Evolutionary conservation across 1,140 invertebrate genomes (phyloP).

Genomic region (Drosophila nasuta): DNA sequence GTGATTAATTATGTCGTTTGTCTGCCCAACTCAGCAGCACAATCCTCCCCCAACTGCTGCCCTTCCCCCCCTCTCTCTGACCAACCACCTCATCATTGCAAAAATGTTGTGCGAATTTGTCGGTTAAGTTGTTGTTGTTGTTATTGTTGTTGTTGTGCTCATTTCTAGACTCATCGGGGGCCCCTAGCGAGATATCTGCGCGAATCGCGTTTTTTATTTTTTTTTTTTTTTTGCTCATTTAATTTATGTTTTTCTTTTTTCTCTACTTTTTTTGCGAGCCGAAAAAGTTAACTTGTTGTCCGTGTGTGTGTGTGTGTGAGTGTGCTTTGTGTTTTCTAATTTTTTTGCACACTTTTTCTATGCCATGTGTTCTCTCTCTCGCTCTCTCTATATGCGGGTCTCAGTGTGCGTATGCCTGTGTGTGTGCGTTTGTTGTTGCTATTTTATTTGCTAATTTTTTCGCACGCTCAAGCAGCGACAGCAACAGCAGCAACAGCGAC

Average conservation of each 20-base stretch:
- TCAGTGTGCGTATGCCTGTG: too few relatives aligned
- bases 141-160: constrained; percentile 52
- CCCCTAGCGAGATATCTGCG: constrained; percentile 51
- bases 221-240: constrained; percentile 20
- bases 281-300: constrained; percentile 55
- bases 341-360: constrained; percentile 64
- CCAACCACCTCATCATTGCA: constrained; percentile 5
- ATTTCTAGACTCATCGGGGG: constrained; percentile 55
- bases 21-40: constrained; percentile 18
- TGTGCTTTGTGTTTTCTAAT: constrained; percentile 59
- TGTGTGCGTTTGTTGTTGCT: constrained; percentile 42
- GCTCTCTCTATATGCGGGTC: neutral
- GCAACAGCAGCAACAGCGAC: constrained; percentile 15
- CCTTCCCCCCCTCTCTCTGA: neutral
- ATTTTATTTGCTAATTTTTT: constrained; percentile 58
- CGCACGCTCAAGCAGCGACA: constrained; percentile 50
- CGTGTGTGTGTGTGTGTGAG: constrained; percentile 51
- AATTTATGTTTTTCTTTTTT: constrained; percentile 46
- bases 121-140: constrained; percentile 36
- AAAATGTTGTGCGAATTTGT: constrained; percentile 57
- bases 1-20: constrained; percentile 51
- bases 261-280: constrained; percentile 43
- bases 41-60: neutral
- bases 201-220: constrained; percentile 45
- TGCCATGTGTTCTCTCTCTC: constrained; percentile 33